Evolutionary conservation across 1,140 invertebrate species (phyloP), one percentile per base, ranked within the genome.

Genomic region (Tigriopus japonicus): DNA sequence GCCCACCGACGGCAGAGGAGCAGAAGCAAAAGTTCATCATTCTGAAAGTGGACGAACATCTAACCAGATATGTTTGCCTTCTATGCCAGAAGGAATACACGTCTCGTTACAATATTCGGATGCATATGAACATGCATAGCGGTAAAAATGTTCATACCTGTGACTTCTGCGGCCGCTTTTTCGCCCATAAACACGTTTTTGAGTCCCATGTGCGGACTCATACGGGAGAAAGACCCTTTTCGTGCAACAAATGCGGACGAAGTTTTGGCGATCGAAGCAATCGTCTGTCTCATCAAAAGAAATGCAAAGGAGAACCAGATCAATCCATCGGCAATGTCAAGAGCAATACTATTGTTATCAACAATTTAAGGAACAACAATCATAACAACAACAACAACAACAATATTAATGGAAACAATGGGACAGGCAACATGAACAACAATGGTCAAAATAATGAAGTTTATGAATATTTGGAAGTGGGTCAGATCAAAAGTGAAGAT

Each of bases 221-320:
- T 62, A 72, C 69, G 3, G 70, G 77, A 5, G 76, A 77, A 65
- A 67, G 74, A 58, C 77, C 77, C 1, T 77, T 73, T 65, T 68
- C 69, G 56, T 78, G 77, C 63, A 59, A 42, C 13, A 42, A 15
- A 15, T 58, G 56, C 42, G 56, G 41, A 15, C n/a, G 56, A 35
- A 17, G 15, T 13, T 58, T 58, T 35, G 28, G 56, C 15, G 56
- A 58, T 42, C 24, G 56, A 42, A 58, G 56, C 41, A 58, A 58
- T 43, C 42, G 56, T 28, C 17, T 42, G 6, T 17, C 28, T 6
- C 56, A 58, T n/a, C 24, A 42, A 23, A 58, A 58, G 15, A 58
- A 42, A 15, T 58, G 56, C 41, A 15, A 35, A 35, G 28, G 28
- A 3, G 28, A 35, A 35, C 28, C 28, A 3, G 28, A 35, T 9